phyloP scores from a whole-genome alignment of 2,888 invertebrate genomes.

The Rhopalosiphum nymphaeae region DNA sequence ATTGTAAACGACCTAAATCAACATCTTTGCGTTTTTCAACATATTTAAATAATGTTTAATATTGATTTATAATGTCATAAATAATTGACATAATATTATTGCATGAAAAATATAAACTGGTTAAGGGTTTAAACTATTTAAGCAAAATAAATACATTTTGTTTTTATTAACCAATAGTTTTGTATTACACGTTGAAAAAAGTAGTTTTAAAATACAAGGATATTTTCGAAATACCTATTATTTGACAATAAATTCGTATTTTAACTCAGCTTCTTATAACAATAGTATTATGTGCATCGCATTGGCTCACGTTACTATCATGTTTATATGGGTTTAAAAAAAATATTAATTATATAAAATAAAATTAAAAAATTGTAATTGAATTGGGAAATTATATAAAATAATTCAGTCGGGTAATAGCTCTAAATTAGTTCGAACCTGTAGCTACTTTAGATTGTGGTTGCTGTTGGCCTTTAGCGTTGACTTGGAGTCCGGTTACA shows the following conservation, averaged over 20 bases:
- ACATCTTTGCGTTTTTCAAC: neutral
- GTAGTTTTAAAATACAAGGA: conserved; percentile 33
- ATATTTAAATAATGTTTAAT: neutral
- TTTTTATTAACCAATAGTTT: conserved; percentile 18
- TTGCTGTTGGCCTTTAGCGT: conserved; percentile 32
- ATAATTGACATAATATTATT: neutral
- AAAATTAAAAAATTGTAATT: conserved; percentile 29
- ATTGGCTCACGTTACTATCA: conserved; percentile 2
- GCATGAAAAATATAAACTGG: neutral
- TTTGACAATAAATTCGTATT: conserved; percentile 54
- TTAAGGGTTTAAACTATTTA: neutral
- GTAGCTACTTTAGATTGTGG: conserved; percentile 57
- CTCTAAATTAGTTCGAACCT: conserved; percentile 64
- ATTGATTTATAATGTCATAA: neutral
- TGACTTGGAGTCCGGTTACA: conserved; percentile 4
- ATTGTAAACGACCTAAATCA: neutral
- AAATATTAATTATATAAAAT: conserved; percentile 25
- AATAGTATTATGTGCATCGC: neutral
- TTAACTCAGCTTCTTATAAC: conserved; percentile 17
- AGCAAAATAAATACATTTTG: conserved; percentile 45
- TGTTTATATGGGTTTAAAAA: neutral
- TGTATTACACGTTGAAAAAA: conserved; percentile 45
- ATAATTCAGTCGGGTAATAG: conserved; percentile 59
- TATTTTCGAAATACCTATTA: conserved; percentile 34
- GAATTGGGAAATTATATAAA: conserved; percentile 47